Evolutionary conservation across 2,888 invertebrate species (phyloP), one percentile per base, ranked within the genome.

Genomic region (Parnassius apollo): DNA sequence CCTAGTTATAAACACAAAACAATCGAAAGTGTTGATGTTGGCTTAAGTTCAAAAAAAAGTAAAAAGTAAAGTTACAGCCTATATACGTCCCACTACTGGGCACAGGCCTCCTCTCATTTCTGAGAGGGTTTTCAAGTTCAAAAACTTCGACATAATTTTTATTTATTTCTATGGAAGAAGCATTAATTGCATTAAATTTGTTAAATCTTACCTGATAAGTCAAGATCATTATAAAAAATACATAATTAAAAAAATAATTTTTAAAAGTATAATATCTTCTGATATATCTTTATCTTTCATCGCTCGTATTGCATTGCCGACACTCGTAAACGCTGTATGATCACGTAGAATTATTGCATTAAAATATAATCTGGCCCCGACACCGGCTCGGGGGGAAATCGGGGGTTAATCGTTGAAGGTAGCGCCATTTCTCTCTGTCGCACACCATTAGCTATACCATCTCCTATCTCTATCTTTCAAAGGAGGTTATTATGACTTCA

Each of bases 291-390:
- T 10, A 13, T 18, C 35, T 46, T 2, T 25, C 2, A 49, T 54
- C 46, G 50, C 63, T 7, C 61, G 49, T 64, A 57, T 57, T 54
- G 13, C 62, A 45, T 55, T 10, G 53, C 61, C 60, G 51, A 61
- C 66, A 69, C 88, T 89, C 89, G 86, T 89, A 89, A 89, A 88
- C 87, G 88, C 78, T 78, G 84, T 79, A 89, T 89, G 88, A 89
- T 89, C 88, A 88, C 88, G 80, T 83, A 84, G 81, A 88, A 90
- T 88, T 89, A 90, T 89, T 87, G 81, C 79, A 88, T 89, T 89
- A 89, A 88, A 89, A 85, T 88, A 86, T 89, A 88, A 88, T 88
- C 82, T 82, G 73, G 75, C 73, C 69, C 71, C 68, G 59, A 64
- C 66, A 59, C 42, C 56, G 55, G 57, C 58, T 54, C 52, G 65